Conservation (phyloP, 1,140 invertebrate species). For the Micrasema minimum region DNA sequence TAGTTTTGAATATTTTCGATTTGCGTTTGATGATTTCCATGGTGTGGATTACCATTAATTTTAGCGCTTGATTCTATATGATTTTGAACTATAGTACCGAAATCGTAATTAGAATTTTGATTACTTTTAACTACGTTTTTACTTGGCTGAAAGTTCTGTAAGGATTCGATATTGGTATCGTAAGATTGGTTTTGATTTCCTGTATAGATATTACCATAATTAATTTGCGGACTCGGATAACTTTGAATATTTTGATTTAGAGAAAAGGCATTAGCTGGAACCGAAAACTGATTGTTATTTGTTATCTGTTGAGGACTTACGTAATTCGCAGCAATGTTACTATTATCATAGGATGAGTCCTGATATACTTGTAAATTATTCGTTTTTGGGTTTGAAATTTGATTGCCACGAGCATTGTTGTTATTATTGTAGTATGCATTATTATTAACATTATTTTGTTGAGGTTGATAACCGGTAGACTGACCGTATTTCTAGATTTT, state of each 20-base stretch:
- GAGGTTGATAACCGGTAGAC: not conserved
- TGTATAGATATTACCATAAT: not conserved
- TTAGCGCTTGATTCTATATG: not conserved
- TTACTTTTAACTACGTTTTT: no score
- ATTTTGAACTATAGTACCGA: no score
- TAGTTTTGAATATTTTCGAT: slow-evolving; percentile 7
- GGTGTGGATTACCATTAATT: not conserved
- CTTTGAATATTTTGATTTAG: not conserved
- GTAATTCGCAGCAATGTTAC: not conserved
- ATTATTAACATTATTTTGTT: not conserved
- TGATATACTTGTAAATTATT: not conserved
- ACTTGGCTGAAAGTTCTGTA: not conserved
- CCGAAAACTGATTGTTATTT: not conserved
- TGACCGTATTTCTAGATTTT: not conserved
- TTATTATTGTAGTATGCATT: not conserved
- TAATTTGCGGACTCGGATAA: not conserved
- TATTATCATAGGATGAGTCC: not conserved
- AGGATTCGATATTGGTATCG: not conserved
- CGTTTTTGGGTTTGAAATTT: not conserved
- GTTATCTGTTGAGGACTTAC: not conserved
- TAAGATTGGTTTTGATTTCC: no score
- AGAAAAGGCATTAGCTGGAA: no score
- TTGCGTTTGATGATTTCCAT: not conserved
- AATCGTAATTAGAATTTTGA: no score
- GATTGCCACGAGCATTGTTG: not conserved